Conservation (phyloP, 2,797 vertebrate species). For the Parotocinclus haroldoi region DNA sequence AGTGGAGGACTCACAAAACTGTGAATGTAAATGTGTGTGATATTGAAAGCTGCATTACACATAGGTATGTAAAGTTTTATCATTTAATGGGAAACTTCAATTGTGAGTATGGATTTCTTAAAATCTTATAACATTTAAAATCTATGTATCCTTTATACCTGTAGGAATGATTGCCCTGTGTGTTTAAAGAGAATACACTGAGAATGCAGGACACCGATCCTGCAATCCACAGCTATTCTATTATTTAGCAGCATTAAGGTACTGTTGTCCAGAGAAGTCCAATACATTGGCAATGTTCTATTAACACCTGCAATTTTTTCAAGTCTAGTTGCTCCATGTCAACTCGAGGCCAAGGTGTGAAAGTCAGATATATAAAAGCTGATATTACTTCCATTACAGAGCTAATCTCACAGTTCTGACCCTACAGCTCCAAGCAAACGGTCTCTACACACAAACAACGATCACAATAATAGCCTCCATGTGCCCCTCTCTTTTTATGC, state of each 20-base stretch:
- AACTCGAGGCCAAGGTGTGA: conserved; percentile 12
- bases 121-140: too few species aligned
- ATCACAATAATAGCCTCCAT: conserved; percentile 18
- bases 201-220: conserved; percentile 3
- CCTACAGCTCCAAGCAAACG: conserved; percentile 19
- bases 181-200: too few species aligned
- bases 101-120: too few species aligned
- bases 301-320: conserved; percentile 31
- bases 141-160: too few species aligned
- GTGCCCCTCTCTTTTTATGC: background rate
- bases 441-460: conserved; percentile 15
- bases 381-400: conserved; percentile 17
- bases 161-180: too few species aligned
- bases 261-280: background rate
- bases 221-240: background rate
- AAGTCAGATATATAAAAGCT: conserved; percentile 16
- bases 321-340: conserved; percentile 12
- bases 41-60: too few species aligned
- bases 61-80: too few species aligned
- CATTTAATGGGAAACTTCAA: too few species aligned
- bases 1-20: too few species aligned
- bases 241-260: conserved; percentile 5
- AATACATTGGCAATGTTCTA: conserved; percentile 1
- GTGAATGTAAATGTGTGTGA: too few species aligned
- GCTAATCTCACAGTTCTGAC: conserved; percentile 21